A percentile compares a stretch with the other conserved stretches of the same genome.
Evolutionary conservation across 2,888 invertebrate species (phyloP).

Genomic region (Busseola fusca): DNA sequence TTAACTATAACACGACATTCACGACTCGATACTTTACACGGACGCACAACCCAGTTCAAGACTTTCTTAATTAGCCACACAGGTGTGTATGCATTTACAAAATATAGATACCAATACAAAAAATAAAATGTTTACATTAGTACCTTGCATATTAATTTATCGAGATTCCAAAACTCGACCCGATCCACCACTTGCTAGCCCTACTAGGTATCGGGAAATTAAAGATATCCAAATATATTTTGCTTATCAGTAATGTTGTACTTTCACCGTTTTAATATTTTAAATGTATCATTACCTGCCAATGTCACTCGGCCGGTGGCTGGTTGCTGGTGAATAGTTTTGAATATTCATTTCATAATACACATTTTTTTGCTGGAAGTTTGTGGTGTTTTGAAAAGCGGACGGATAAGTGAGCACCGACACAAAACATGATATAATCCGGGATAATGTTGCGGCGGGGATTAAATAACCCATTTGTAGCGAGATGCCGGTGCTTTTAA

Average conservation of each 20-base stretch:
- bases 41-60: slow-evolving; percentile 54
- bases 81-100: slow-evolving; percentile 51
- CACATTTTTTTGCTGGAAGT: slow-evolving; percentile 62
- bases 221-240: slow-evolving; percentile 67
- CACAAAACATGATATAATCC: slow-evolving; percentile 84
- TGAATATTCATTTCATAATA: slow-evolving; percentile 61
- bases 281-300: slow-evolving; percentile 63
- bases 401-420: slow-evolving; percentile 77
- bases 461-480: slow-evolving; percentile 83
- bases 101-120: slow-evolving; percentile 53
- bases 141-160: slow-evolving; percentile 60
- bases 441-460: slow-evolving; percentile 81
- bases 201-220: slow-evolving; percentile 61
- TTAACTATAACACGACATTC: slow-evolving; percentile 45
- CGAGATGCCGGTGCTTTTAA: slow-evolving; percentile 81
- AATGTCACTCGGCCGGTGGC: slow-evolving; percentile 52
- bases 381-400: slow-evolving; percentile 74
- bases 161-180: slow-evolving; percentile 52
- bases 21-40: slow-evolving; percentile 50
- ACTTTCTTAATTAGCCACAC: slow-evolving; percentile 54
- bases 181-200: slow-evolving; percentile 46
- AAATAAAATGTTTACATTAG: slow-evolving; percentile 41
- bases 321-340: slow-evolving; percentile 57
- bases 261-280: slow-evolving; percentile 76
- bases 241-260: slow-evolving; percentile 74